Conservation (phyloP, 64 coral and sea anemone species). For the Acropora yongei region DNA sequence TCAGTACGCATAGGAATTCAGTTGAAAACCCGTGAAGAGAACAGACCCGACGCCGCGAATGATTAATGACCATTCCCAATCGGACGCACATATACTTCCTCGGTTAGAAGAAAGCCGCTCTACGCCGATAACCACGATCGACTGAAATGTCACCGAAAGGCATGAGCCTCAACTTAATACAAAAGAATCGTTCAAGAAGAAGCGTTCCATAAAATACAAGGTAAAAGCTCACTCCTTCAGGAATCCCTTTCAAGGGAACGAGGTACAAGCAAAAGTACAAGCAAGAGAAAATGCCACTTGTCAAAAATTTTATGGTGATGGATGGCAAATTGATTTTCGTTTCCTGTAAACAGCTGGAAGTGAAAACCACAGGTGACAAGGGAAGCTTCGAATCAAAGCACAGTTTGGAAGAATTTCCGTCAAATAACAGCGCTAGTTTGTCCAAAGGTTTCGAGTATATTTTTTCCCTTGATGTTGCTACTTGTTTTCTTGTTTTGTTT, state of each 20-base stretch:
- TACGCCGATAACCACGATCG: background rate
- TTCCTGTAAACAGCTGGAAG: slow-evolving; percentile 36
- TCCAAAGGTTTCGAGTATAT: background rate
- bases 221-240: background rate
- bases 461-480: no score
- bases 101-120: background rate
- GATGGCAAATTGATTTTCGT: slow-evolving; percentile 66
- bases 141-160: no score
- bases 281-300: slow-evolving; percentile 1
- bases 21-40: background rate
- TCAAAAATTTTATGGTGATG: slow-evolving; percentile 64
- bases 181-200: background rate
- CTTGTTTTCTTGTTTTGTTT: background rate
- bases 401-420: slow-evolving; percentile 29
- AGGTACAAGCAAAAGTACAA: background rate
- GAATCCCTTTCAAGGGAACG: background rate
- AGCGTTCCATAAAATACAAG: background rate
- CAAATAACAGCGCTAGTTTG: background rate
- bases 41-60: background rate
- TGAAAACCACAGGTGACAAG: slow-evolving; percentile 41
- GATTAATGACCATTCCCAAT: slow-evolving; percentile 8
- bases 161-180: background rate
- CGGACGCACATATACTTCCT: slow-evolving; percentile 9
- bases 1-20: slow-evolving; percentile 10
- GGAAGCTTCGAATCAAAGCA: background rate